Conservation (phyloP, 2,113 vertebrate genomes). For the Entomyzon cyanotis region DNA sequence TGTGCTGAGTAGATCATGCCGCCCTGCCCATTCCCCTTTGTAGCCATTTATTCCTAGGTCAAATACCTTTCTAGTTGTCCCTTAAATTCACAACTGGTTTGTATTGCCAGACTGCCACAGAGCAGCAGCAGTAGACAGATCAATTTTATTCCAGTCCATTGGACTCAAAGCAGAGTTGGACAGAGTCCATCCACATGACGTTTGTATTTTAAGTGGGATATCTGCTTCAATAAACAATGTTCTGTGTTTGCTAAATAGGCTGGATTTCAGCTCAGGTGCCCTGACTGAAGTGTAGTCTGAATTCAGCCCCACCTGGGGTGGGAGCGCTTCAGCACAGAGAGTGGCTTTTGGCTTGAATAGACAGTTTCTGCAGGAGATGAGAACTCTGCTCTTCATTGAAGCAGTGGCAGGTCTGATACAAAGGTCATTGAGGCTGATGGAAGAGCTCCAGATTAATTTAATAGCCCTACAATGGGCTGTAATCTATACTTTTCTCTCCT, state of each 20-base stretch:
- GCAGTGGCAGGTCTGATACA: background rate
- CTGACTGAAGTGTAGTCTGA: background rate
- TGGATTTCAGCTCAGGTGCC: slow-evolving; percentile 10
- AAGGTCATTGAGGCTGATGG: background rate
- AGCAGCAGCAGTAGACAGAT: background rate
- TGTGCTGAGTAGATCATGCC: background rate
- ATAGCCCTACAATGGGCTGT: background rate
- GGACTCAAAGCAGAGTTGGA: background rate
- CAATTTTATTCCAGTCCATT: background rate
- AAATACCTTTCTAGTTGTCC: background rate
- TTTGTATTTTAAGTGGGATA: background rate
- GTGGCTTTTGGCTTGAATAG: background rate
- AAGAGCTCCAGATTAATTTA: background rate
- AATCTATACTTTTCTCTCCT: background rate
- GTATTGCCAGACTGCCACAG: background rate
- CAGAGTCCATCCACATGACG: background rate
- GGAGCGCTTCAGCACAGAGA: background rate
- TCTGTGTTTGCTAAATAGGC: background rate
- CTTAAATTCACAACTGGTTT: background rate
- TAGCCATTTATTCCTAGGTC: background rate
- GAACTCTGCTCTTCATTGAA: background rate
- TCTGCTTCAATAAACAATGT: background rate
- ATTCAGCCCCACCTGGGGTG: background rate
- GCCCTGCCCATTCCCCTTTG: background rate
- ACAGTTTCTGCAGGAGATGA: background rate